phyloP scores from a whole-genome alignment of 2,888 invertebrate species.

The Sesamia inferens region DNA sequence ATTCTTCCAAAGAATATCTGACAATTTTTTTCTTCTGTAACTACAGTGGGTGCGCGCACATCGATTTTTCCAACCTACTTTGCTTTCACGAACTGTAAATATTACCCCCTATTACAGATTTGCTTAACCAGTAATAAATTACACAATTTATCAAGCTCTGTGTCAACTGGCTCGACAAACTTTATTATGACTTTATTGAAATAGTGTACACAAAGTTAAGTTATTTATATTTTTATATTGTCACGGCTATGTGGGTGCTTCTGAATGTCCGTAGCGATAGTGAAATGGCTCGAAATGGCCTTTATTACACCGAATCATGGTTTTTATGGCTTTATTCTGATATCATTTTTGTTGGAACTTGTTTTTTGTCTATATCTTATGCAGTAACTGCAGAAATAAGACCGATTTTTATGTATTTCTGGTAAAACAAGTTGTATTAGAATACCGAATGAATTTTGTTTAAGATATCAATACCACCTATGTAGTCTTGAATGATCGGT shows the following conservation, averaged over 20 bases:
- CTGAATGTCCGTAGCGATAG: conserved; percentile 43
- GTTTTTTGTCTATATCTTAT: conserved; percentile 41
- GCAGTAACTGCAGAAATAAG: conserved; percentile 25
- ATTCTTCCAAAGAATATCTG: not conserved
- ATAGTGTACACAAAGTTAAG: conserved; percentile 33
- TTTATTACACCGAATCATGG: conserved; percentile 57
- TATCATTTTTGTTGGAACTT: conserved; percentile 39
- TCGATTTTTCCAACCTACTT: conserved; percentile 1
- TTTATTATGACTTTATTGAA: conserved; percentile 47
- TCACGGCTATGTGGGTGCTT: conserved; percentile 48
- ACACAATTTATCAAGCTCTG: conserved; percentile 56
- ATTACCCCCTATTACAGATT: not conserved
- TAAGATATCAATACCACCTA: conserved; percentile 10
- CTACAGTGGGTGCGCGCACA: not conserved
- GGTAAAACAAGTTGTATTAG: conserved; percentile 13
- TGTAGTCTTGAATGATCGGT: not conserved
- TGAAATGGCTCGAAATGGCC: conserved; percentile 39
- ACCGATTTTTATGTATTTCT: conserved; percentile 3
- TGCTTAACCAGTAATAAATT: not conserved
- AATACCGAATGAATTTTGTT: conserved; percentile 8
- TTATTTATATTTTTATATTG: conserved; percentile 46
- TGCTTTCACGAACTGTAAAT: not conserved
- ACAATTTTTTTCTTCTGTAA: not conserved
- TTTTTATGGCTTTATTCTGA: conserved; percentile 56
- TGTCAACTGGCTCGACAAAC: conserved; percentile 29